Percentiles rank a stretch among this genome's conserved stretches.
phyloP scores from a whole-genome alignment of 2,113 vertebrate species.

The Pedionomus torquatus region DNA sequence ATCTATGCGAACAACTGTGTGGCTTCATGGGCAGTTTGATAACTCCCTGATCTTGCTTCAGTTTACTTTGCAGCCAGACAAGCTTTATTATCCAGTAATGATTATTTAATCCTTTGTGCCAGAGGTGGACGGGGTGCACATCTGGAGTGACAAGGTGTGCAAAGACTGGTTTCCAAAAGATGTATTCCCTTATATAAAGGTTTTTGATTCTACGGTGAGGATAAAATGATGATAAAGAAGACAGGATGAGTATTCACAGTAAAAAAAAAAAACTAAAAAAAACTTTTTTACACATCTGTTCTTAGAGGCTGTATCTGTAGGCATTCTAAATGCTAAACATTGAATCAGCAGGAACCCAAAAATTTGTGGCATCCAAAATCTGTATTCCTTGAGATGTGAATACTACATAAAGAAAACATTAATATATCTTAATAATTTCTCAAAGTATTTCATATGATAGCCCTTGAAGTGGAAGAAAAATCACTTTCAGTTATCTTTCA shows the following conservation, averaged over 20 bases:
- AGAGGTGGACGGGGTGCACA: not conserved
- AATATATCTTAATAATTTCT: not conserved
- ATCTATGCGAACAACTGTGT: not conserved
- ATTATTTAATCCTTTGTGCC: not conserved
- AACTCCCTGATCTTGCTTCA: not conserved
- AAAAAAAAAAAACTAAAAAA: not conserved
- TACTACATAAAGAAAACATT: not conserved
- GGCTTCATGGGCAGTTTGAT: not conserved
- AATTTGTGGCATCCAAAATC: not conserved
- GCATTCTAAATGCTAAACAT: not conserved
- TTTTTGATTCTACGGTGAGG: not conserved
- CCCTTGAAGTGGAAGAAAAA: not conserved
- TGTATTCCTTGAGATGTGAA: not conserved
- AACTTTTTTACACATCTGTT: not conserved
- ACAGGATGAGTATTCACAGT: not conserved
- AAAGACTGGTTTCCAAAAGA: not conserved
- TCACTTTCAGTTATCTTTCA: slow-evolving; percentile 1
- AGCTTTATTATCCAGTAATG: not conserved
- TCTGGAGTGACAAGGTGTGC: not conserved
- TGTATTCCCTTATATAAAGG: not conserved
- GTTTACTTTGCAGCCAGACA: not conserved
- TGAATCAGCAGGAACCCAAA: not conserved
- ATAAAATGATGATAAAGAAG: not conserved
- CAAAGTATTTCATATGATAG: not conserved
- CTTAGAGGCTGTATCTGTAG: not conserved